phyloP scores from a whole-genome alignment of 2,797 vertebrate genomes.

The Coluber constrictor region DNA sequence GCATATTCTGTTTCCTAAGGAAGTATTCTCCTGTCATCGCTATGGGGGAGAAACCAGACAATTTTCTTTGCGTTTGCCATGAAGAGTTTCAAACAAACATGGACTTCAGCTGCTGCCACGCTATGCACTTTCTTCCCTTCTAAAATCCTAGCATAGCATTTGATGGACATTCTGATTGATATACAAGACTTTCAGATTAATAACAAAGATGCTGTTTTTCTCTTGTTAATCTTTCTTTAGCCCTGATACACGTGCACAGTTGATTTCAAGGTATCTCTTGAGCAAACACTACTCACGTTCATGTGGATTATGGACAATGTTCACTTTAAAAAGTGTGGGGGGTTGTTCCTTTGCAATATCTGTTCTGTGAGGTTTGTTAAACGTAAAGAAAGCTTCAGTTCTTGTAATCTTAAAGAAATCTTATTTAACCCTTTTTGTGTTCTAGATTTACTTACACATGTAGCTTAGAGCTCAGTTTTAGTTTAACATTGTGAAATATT shows the following conservation, averaged over 20 bases:
- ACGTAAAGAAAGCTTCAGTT: conserved; percentile 81
- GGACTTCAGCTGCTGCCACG: conserved; percentile 58
- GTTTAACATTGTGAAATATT: conserved; percentile 90
- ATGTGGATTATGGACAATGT: conserved; percentile 63
- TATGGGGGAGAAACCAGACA: conserved; percentile 45
- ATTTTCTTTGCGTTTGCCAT: conserved; percentile 49
- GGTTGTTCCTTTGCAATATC: conserved; percentile 77
- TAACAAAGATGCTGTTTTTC: conserved; percentile 64
- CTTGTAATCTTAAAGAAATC: conserved; percentile 84
- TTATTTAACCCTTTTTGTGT: conserved; percentile 96
- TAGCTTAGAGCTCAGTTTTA: conserved; percentile 94
- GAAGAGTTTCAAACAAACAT: conserved; percentile 40
- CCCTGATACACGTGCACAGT: conserved; percentile 61
- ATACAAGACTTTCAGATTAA: conserved; percentile 54
- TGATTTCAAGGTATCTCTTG: conserved; percentile 61
- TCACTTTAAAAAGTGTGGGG: conserved; percentile 65
- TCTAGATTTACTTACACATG: conserved; percentile 93
- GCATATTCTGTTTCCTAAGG: conserved; percentile 68
- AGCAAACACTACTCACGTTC: conserved; percentile 68
- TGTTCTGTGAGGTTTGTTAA: conserved; percentile 84
- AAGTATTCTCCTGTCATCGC: conserved; percentile 60
- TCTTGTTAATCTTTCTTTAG: conserved; percentile 61
- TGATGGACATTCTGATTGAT: conserved; percentile 63
- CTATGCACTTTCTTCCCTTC: conserved; percentile 62
- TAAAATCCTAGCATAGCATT: conserved; percentile 62